A percentile compares a stretch with the other conserved stretches of the same genome.
These are phyloP conservation scores for Heterocephalus glaber DNA, from an alignment of 2,113 vertebrate species.

Conservation along the genomic window DNA sequence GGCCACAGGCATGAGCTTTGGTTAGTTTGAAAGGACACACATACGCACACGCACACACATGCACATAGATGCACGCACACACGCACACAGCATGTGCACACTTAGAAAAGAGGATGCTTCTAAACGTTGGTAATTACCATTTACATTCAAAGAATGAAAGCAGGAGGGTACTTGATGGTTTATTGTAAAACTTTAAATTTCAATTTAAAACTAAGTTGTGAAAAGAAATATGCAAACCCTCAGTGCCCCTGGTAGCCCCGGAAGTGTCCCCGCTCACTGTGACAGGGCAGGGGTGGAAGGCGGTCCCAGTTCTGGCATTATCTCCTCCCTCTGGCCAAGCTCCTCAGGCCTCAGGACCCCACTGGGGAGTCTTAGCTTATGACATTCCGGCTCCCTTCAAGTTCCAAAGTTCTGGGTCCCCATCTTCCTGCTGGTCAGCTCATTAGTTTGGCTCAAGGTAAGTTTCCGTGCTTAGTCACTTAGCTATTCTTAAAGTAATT, in stretches of 20 bases:
- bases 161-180: background rate
- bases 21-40: background rate
- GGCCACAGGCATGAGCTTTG: background rate
- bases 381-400: background rate
- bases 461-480: background rate
- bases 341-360: background rate
- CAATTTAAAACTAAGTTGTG: background rate
- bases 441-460: background rate
- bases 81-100: background rate
- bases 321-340: background rate
- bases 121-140: background rate
- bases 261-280: background rate
- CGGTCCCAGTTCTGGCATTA: background rate
- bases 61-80: too few relatives aligned
- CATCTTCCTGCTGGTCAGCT: background rate
- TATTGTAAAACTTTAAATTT: background rate
- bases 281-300: background rate
- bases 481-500: conserved; percentile 49
- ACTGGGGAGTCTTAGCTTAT: background rate
- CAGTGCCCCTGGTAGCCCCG: background rate
- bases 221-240: background rate
- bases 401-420: background rate
- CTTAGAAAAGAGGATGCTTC: background rate
- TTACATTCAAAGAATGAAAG: background rate
- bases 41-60: background rate